Evolutionary conservation across 2,797 vertebrate species (phyloP).

Genomic region (Alfaro cultratus): DNA sequence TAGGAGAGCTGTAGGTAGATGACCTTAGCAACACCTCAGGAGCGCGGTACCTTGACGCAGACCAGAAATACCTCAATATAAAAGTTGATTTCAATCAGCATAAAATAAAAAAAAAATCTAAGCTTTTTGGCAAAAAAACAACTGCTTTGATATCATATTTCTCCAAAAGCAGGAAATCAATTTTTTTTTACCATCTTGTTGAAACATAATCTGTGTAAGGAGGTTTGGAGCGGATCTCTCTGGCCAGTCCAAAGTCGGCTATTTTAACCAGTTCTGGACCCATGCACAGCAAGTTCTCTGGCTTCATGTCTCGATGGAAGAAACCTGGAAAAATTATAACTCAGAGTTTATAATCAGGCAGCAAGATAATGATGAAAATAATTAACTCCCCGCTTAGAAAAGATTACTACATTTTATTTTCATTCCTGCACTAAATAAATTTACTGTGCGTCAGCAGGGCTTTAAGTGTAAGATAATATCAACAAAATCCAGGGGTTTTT

Average conservation of each 20-base stretch:
- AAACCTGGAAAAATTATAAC: conserved; percentile 82
- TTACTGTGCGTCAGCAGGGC: not conserved
- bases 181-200: conserved; percentile 87
- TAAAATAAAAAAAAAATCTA: not conserved
- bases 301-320: conserved; percentile 99
- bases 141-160: not conserved
- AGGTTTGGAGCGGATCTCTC: conserved; percentile 95
- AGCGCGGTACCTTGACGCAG: conserved; percentile 89
- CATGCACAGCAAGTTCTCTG: conserved; percentile 97
- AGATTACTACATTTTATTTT: not conserved
- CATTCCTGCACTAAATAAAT: not conserved
- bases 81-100: not conserved
- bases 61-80: conserved; percentile 14
- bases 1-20: conserved; percentile 92
- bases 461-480: not conserved
- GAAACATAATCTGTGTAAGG: conserved; percentile 99
- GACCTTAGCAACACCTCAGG: conserved; percentile 95
- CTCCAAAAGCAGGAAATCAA: not conserved
- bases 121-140: not conserved
- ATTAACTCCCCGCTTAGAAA: not conserved
- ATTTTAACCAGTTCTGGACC: conserved; percentile 98
- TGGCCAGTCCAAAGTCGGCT: conserved; percentile 96
- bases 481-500: not conserved
- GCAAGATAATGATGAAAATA: not conserved
- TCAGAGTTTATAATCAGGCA: conserved; percentile 1